Evolutionary conservation across 2,888 invertebrate species (phyloP), one percentile per base, ranked within the genome.

Genomic region (Agrypnus murinus): DNA sequence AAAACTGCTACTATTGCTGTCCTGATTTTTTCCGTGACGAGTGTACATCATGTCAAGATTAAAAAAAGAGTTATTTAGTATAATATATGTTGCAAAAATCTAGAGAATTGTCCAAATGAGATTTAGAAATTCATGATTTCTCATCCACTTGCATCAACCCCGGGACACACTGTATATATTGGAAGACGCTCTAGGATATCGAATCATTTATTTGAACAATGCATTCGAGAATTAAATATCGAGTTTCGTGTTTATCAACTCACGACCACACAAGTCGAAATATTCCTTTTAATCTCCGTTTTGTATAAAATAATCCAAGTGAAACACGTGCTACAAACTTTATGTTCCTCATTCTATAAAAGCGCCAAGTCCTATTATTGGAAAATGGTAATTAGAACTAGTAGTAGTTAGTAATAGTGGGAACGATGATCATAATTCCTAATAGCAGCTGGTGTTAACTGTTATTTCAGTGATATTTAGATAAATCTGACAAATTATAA

Each of bases 171-270:
- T n/a, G n/a, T n/a, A n/a, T n/a, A n/a, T n/a, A n/a, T n/a, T n/a
- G 19, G 40, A 34, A 36, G 58, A 5, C 57, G 58, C 25, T 8
- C 43, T 15, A 15, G 58, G 58, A 38, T 58, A 58, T 58, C 58
- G 43, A 31, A 43, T 58, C 32, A 59, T 59, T 59, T 59, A 65
- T 62, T 62, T 62, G 58, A 65, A 65, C 65, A 65, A 50, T 64
- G 31, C 64, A 8, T 4, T 25, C 58, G 25, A 31, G 31, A 63
- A 63, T 63, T 50, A 60, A 34, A 63, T 63, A 50, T 50, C 48
- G 15, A 25, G 25, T 63, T 63, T 48, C 62, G 10, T 45, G n/a
- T 48, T 36, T 32, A 59, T 17, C 32, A 14, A n/a, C 10, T 25
- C 17, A 8, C 8, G 62, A 63, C 62, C 62, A 63, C 62, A 48